phyloP scores from a whole-genome alignment of 2,797 vertebrate species.

The Peromyscus nudipes region DNA sequence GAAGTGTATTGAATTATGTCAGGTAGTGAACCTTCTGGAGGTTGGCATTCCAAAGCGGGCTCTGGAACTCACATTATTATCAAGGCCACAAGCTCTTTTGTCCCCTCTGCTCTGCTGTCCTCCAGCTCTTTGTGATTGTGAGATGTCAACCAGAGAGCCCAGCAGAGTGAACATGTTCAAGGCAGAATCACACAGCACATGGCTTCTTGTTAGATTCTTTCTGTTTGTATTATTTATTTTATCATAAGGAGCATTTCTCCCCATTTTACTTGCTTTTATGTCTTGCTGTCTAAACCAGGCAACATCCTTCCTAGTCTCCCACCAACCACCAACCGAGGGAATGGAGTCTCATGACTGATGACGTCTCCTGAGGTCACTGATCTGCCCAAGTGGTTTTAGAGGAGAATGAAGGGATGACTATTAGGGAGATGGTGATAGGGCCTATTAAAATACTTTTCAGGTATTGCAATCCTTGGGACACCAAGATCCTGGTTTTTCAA shows the following conservation, averaged over 20 bases:
- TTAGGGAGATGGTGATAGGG: background rate
- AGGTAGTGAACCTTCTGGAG: background rate
- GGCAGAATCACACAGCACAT: background rate
- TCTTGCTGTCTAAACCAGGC: background rate
- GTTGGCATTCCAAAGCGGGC: background rate
- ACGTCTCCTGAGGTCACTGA: background rate
- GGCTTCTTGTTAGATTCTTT: background rate
- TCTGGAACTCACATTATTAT: background rate
- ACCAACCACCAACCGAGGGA: background rate
- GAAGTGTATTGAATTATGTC: background rate
- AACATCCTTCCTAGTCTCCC: background rate
- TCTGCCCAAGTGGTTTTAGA: background rate
- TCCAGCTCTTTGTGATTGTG: background rate
- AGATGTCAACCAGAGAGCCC: background rate
- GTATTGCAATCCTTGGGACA: background rate
- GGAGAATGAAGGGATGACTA: background rate
- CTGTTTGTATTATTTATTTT: background rate
- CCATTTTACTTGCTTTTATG: background rate
- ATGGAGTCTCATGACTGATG: background rate
- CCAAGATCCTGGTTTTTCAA: conserved; percentile 32
- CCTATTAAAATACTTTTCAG: background rate
- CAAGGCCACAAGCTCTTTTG: background rate
- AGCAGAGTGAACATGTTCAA: background rate
- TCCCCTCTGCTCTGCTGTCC: background rate
- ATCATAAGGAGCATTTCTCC: background rate